These are phyloP conservation scores for Cinclus cinclus DNA, from an alignment of 2,113 vertebrate genomes.

Conservation along the genomic window DNA sequence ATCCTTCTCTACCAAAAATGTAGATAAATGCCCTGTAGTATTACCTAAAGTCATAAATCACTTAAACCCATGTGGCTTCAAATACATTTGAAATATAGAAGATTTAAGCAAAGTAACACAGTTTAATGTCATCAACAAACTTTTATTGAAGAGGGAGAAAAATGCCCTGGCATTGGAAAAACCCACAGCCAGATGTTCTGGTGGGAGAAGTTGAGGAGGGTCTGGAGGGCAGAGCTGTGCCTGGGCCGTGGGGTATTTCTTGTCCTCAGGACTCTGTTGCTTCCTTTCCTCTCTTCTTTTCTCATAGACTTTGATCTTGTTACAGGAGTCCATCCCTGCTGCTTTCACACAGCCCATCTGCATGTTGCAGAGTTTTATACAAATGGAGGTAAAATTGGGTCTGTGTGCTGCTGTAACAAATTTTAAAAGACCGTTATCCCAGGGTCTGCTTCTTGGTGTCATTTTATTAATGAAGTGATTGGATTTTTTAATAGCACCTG, in stretches of 20 bases:
- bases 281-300: not conserved
- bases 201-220: not conserved
- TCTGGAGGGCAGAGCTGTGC: not conserved
- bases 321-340: not conserved
- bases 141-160: not conserved
- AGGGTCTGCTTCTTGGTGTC: not conserved
- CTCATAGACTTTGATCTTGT: not conserved
- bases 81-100: not conserved
- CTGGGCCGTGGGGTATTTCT: not conserved
- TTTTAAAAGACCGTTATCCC: not conserved
- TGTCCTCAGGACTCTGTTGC: not conserved
- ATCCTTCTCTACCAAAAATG: not conserved
- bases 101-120: not conserved
- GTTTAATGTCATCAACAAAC: not conserved
- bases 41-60: not conserved
- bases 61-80: not conserved
- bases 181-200: not conserved
- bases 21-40: not conserved
- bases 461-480: not conserved
- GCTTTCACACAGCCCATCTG: not conserved
- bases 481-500: not conserved
- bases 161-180: not conserved
- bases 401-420: not conserved
- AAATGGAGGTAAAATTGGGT: not conserved
- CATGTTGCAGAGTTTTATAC: not conserved